phyloP scores from a whole-genome alignment of 2,113 vertebrate species.

The Nycticryphes semicollaris region DNA sequence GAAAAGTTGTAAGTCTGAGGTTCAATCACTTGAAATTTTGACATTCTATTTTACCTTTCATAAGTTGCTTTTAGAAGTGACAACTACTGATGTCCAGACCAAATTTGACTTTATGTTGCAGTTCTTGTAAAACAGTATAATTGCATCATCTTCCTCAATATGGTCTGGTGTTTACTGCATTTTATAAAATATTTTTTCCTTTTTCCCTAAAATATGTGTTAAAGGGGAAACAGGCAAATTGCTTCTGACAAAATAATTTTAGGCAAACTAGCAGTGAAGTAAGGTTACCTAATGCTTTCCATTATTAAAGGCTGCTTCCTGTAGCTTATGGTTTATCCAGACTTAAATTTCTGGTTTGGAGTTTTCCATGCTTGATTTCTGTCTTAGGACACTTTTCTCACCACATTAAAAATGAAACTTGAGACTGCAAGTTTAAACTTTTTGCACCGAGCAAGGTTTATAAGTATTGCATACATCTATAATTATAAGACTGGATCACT shows the following conservation, averaged over 20 bases:
- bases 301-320: constrained; percentile 8
- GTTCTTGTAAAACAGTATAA: not conserved
- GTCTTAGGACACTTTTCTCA: not conserved
- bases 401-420: not conserved
- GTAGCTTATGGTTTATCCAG: constrained; percentile 4
- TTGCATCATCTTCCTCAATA: not conserved
- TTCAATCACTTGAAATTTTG: not conserved
- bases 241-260: constrained; percentile 9
- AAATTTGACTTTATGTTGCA: not conserved
- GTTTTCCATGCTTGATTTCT: not conserved
- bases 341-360: not conserved
- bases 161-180: not conserved
- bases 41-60: not conserved
- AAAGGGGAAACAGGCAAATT: not conserved
- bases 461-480: not conserved
- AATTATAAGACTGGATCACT: not conserved
- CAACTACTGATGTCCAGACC: not conserved
- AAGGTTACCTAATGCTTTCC: constrained; percentile 18
- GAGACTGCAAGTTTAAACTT: not conserved
- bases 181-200: constrained; percentile 8
- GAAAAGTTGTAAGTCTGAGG: not conserved
- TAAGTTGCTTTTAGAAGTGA: not conserved
- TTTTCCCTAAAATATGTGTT: not conserved
- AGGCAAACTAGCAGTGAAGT: constrained; percentile 5
- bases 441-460: not conserved